These are phyloP conservation scores for Notiomystis cincta DNA, from an alignment of 2,113 vertebrate species.

Conservation along the genomic window DNA sequence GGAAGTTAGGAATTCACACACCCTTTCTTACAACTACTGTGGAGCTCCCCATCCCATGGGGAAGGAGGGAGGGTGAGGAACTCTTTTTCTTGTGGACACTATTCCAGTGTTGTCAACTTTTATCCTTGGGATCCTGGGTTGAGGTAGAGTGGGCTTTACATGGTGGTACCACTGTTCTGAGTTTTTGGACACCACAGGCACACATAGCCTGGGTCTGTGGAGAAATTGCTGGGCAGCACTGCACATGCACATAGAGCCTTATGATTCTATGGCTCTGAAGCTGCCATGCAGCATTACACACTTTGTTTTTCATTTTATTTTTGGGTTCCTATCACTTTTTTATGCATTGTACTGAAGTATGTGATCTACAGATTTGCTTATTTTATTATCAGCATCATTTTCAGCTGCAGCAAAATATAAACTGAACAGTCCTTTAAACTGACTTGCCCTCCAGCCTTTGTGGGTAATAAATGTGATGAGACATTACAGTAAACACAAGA, in stretches of 20 bases:
- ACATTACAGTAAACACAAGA: background rate
- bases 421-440: background rate
- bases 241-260: background rate
- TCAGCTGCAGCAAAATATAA: background rate
- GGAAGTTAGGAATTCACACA: background rate
- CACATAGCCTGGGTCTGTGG: background rate
- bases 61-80: background rate
- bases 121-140: background rate
- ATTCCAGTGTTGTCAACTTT: background rate
- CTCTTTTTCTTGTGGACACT: background rate
- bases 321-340: background rate
- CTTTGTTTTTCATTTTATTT: background rate
- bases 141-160: background rate
- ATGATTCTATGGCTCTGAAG: background rate
- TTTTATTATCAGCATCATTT: background rate
- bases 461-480: background rate
- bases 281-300: background rate
- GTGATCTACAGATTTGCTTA: background rate
- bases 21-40: background rate
- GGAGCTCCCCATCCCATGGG: background rate
- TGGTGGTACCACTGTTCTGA: background rate
- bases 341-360: background rate
- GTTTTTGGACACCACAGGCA: background rate
- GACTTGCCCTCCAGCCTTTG: slow-evolving; percentile 2
- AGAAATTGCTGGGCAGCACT: background rate